Evolutionary conservation across 1,140 invertebrate genomes (phyloP), one percentile per base, ranked within the genome.

Genomic region (Doryteuthis pealeii): DNA sequence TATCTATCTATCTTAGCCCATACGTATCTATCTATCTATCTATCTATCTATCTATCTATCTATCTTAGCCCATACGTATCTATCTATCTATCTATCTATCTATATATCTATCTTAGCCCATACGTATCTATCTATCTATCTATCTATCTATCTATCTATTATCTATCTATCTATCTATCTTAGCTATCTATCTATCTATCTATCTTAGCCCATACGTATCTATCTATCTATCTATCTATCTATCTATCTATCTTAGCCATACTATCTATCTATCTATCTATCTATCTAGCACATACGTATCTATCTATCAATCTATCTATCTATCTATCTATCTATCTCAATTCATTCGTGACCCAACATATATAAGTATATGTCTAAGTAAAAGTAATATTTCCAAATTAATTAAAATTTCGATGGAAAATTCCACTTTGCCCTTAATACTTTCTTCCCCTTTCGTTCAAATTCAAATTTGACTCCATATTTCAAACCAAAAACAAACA

Each of bases 41-140:
- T 49, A 49, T 49, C 45, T 49, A 49, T 49, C 45, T 49, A 49
- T 49, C 45, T 49, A 49, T 49, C 45, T 49, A 49, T 49, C 45
- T 49, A 49, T 49, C 45, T 0, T 12, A 10, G 45, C 0, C 45
- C 22, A 10, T 49, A 0, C 22, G 10, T 49, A 10, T 49, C 0
- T 49, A 10, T 49, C 45, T 49, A 10, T 49, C n/a, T n/a, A n/a
- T n/a, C n/a, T n/a, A n/a, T n/a, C n/a, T n/a, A n/a, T n/a, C n/a
- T n/a, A n/a, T n/a, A n/a, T n/a, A n/a, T n/a, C n/a, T n/a, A n/a
- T n/a, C n/a, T n/a, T n/a, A n/a, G n/a, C n/a, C n/a, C n/a, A n/a
- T n/a, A n/a, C n/a, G n/a, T n/a, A n/a, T n/a, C n/a, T n/a, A n/a
- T n/a, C n/a, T n/a, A n/a, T n/a, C n/a, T n/a, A n/a, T n/a, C n/a